Percentiles rank a stretch among this genome's conserved stretches.
These are phyloP conservation scores for Cremastinae sp. DNA, from an alignment of 2,888 invertebrate species.

Conservation along the genomic window DNA sequence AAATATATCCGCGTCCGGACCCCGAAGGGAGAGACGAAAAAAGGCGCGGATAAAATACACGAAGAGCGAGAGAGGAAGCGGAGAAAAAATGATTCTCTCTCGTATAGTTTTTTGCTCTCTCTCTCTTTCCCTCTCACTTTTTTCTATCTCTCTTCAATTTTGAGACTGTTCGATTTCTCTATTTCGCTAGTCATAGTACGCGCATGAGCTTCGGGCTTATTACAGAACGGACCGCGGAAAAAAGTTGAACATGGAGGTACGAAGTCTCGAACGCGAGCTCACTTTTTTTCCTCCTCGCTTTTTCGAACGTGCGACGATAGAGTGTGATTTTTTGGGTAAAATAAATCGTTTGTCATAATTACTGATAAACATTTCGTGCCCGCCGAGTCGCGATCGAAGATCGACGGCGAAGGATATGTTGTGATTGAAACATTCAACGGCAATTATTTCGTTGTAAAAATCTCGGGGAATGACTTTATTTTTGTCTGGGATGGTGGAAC, in stretches of 20 bases:
- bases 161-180: conserved; percentile 51
- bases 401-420: no score
- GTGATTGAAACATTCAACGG: not conserved
- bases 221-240: not conserved
- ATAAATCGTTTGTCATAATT: no score
- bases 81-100: conserved; percentile 48
- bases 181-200: conserved; percentile 49
- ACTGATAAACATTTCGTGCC: no score
- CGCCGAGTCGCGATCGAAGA: no score
- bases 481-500: not conserved
- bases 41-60: not conserved
- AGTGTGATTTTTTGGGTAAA: no score
- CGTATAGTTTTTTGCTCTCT: conserved; percentile 16
- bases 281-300: no score
- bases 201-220: conserved; percentile 37
- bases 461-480: conserved; percentile 6
- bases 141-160: conserved; percentile 1
- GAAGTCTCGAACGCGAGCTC: no score
- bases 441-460: conserved; percentile 14
- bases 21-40: conserved; percentile 43
- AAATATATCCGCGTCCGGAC: conserved; percentile 55
- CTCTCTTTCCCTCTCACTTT: conserved; percentile 32
- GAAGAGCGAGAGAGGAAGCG: conserved; percentile 23
- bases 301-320: not conserved
- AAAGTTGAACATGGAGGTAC: not conserved